Conservation (phyloP, 2,113 vertebrate species). For the Laterallus jamaicensis region DNA sequence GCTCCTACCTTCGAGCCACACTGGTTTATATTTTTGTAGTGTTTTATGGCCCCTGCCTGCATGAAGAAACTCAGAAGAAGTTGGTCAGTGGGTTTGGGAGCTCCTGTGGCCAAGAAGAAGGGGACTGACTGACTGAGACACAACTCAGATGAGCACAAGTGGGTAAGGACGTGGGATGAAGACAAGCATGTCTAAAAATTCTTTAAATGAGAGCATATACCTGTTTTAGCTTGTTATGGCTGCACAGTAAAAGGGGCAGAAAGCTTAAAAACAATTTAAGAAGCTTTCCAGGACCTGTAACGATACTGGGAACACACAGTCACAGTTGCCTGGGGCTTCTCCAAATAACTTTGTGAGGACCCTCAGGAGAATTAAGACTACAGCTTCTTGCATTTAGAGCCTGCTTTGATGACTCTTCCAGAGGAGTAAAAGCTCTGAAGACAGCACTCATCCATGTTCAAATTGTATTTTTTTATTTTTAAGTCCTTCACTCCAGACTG, state of each 20-base stretch:
- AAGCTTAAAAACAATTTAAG: background rate
- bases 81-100: background rate
- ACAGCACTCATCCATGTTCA: background rate
- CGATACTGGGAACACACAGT: background rate
- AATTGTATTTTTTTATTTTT: too few species aligned
- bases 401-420: background rate
- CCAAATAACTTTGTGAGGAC: background rate
- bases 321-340: background rate
- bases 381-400: background rate
- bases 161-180: background rate
- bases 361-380: background rate
- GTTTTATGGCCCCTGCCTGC: background rate
- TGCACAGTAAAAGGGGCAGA: background rate
- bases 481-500: background rate
- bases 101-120: accelerated
- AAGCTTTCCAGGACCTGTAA: background rate
- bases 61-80: background rate
- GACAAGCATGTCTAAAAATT: accelerated
- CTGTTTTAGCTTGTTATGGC: background rate
- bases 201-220: accelerated
- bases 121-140: background rate
- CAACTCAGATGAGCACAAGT: accelerated
- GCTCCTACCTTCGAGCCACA: background rate
- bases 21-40: background rate
- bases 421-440: background rate